phyloP scores from a whole-genome alignment of 2,888 invertebrate species.

The Lymantria dispar region DNA sequence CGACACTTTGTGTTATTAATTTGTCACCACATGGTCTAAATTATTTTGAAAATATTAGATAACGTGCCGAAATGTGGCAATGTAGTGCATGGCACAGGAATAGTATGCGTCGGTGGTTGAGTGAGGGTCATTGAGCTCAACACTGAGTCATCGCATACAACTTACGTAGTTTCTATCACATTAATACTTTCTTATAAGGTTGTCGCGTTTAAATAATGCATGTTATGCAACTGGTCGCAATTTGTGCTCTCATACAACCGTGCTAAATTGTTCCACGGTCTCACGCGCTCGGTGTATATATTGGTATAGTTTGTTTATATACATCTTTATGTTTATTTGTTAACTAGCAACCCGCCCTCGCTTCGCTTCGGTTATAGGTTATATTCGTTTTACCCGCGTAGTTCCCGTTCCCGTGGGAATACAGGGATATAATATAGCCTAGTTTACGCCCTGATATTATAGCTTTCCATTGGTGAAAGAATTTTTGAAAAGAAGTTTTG shows the following conservation, averaged over 20 bases:
- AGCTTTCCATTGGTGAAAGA: too few relatives aligned
- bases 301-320: not conserved
- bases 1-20: too few relatives aligned
- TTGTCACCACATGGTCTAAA: too few relatives aligned
- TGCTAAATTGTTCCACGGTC: slow-evolving; percentile 44
- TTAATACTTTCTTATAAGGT: slow-evolving; percentile 80
- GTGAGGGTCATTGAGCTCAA: slow-evolving; percentile 69
- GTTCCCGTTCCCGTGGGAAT: too few relatives aligned
- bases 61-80: slow-evolving; percentile 53
- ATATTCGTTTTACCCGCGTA: too few relatives aligned
- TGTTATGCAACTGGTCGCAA: slow-evolving; percentile 78
- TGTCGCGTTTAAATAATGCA: slow-evolving; percentile 78
- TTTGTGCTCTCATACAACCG: slow-evolving; percentile 60
- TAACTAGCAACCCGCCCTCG: slow-evolving; percentile 22
- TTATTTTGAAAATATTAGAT: not conserved
- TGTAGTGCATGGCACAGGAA: slow-evolving; percentile 63
- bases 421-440: too few relatives aligned
- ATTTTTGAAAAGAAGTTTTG: too few relatives aligned
- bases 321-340: slow-evolving; percentile 11
- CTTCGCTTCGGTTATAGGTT: slow-evolving; percentile 10
- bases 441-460: too few relatives aligned
- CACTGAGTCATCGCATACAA: slow-evolving; percentile 70
- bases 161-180: slow-evolving; percentile 72
- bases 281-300: slow-evolving; percentile 32
- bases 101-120: slow-evolving; percentile 66